phyloP scores from a whole-genome alignment of 1,140 invertebrate species.

The Dreissena polymorpha region DNA sequence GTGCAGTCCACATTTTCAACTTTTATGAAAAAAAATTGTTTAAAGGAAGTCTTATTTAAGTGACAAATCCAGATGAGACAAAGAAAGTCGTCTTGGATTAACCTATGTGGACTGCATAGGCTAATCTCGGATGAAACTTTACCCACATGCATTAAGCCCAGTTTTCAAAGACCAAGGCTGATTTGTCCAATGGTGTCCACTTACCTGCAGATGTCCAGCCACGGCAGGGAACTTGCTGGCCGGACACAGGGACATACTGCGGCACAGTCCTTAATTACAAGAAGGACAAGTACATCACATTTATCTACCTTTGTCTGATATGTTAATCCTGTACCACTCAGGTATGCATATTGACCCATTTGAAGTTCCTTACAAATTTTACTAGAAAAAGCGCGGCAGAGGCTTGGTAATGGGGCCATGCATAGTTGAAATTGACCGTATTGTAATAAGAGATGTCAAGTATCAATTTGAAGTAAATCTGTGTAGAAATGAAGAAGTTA shows the following conservation, averaged over 20 bases:
- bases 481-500: too few relatives aligned
- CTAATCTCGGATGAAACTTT: too few relatives aligned
- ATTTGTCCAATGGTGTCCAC: background rate
- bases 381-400: background rate
- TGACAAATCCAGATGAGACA: too few relatives aligned
- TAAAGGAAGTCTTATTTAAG: too few relatives aligned
- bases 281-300: background rate
- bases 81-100: too few relatives aligned
- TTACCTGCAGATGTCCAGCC: conserved; percentile 35
- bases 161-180: background rate
- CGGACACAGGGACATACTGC: conserved; percentile 28
- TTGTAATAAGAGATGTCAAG: too few relatives aligned
- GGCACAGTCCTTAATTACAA: conserved; percentile 2
- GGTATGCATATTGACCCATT: background rate
- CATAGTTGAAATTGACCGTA: too few relatives aligned
- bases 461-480: too few relatives aligned
- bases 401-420: background rate
- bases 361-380: background rate
- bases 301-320: background rate
- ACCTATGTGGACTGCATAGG: background rate
- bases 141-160: too few relatives aligned
- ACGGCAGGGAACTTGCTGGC: conserved; percentile 44
- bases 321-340: background rate
- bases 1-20: background rate
- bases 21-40: background rate